Percentiles rank a stretch among this genome's conserved stretches.
phyloP scores from a whole-genome alignment of 1,140 invertebrate species.

The Eulimnadia texana region DNA sequence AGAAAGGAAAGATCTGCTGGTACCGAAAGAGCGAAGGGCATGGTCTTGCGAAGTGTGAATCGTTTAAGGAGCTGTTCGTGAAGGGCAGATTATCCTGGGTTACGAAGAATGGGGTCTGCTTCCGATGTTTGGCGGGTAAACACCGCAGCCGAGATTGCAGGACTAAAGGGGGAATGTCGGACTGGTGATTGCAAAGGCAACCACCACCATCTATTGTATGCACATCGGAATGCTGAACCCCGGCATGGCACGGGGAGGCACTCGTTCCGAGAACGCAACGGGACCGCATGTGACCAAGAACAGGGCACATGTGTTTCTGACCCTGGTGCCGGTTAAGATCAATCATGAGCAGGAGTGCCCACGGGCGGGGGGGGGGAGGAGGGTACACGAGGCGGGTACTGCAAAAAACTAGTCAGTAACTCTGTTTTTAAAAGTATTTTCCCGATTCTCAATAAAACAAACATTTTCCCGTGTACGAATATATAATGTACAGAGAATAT shows the following conservation, averaged over 20 bases:
- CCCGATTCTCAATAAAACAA: too few relatives aligned
- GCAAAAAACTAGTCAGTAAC: too few relatives aligned
- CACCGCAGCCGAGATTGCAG: slow-evolving; percentile 5
- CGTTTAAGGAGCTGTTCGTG: too few relatives aligned
- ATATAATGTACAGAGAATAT: neutral
- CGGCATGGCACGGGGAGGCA: neutral
- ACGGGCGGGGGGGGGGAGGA: neutral
- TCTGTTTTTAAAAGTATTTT: too few relatives aligned
- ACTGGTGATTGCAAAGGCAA: slow-evolving; percentile 5
- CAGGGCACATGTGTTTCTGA: neutral
- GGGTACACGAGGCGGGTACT: neutral
- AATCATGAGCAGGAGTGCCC: too few relatives aligned
- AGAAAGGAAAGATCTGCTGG: too few relatives aligned
- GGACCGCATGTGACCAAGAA: neutral
- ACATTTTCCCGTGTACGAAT: too few relatives aligned
- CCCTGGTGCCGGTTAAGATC: neutral
- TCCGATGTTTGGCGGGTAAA: neutral
- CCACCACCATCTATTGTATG: slow-evolving; percentile 13
- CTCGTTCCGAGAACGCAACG: neutral
- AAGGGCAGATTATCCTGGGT: too few relatives aligned
- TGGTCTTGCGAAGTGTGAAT: too few relatives aligned
- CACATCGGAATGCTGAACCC: neutral
- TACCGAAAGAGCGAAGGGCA: too few relatives aligned
- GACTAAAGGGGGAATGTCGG: neutral
- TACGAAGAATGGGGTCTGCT: slow-evolving; percentile 14